phyloP scores from a whole-genome alignment of 2,113 vertebrate species.

The Natator depressus region DNA sequence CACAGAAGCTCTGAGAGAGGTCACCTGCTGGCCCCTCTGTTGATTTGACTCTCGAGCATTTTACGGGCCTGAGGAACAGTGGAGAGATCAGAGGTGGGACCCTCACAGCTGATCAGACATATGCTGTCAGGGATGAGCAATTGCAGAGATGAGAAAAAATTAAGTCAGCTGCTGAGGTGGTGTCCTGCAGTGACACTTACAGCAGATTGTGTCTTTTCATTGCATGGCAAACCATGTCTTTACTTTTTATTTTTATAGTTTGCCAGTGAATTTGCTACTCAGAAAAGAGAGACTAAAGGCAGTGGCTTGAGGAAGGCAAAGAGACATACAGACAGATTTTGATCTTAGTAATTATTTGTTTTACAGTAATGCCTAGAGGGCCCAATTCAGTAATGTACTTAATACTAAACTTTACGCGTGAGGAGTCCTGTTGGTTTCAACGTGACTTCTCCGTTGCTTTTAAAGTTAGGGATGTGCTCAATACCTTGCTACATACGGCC shows the following conservation, averaged over 20 bases:
- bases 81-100: not conserved
- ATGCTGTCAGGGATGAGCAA: not conserved
- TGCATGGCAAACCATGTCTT: not conserved
- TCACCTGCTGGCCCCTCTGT: not conserved
- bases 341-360: not conserved
- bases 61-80: not conserved
- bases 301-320: not conserved
- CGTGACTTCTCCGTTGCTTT: not conserved
- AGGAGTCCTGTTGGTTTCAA: not conserved
- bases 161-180: not conserved
- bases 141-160: not conserved
- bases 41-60: not conserved
- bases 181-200: not conserved
- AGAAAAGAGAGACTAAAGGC: not conserved
- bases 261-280: not conserved
- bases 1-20: not conserved
- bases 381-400: not conserved
- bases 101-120: not conserved
- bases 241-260: not conserved
- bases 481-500: not conserved
- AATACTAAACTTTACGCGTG: not conserved
- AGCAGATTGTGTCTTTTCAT: not conserved
- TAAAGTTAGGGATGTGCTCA: not conserved
- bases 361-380: not conserved
- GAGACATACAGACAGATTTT: not conserved